Conservation (phyloP, 2,888 invertebrate genomes). For the Harpalus rufipes region DNA sequence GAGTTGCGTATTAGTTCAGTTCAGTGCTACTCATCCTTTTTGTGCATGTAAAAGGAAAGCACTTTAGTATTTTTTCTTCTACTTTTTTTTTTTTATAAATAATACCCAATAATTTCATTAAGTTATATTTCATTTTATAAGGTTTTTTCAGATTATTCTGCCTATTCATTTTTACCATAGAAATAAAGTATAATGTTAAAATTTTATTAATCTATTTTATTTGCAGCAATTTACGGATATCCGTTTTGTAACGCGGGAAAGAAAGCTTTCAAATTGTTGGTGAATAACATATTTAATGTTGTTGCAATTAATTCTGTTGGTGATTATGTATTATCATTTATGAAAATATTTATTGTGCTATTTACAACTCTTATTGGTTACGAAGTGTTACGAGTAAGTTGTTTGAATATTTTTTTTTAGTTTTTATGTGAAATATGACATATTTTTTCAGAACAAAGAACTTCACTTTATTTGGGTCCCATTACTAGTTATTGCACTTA, state of each 20-base stretch:
- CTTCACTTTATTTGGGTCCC: slow-evolving; percentile 82
- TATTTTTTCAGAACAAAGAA: slow-evolving; percentile 18
- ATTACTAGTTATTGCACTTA: slow-evolving; percentile 81
- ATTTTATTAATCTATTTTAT: slow-evolving; percentile 13
- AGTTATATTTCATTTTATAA: too few species aligned
- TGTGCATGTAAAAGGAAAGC: too few species aligned
- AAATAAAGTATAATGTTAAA: neutral
- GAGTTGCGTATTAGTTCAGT: too few species aligned
- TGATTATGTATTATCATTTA: slow-evolving; percentile 84
- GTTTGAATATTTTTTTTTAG: slow-evolving; percentile 23
- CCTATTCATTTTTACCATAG: too few species aligned
- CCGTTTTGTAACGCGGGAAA: slow-evolving; percentile 82
- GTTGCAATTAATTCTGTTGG: slow-evolving; percentile 87
- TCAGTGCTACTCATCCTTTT: too few species aligned
- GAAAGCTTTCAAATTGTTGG: slow-evolving; percentile 81
- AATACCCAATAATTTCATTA: too few species aligned
- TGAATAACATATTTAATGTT: slow-evolving; percentile 83
- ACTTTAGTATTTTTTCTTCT: too few species aligned
- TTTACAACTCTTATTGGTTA: slow-evolving; percentile 82
- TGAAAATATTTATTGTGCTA: slow-evolving; percentile 83
- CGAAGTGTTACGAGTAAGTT: slow-evolving; percentile 79
- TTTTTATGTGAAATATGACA: too few species aligned
- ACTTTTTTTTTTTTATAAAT: too few species aligned
- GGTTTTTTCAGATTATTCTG: too few species aligned
- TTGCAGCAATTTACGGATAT: slow-evolving; percentile 83